Base-by-base conservation (phyloP, 2,113 vertebrate genomes). In the Elephas maximus region DNA sequence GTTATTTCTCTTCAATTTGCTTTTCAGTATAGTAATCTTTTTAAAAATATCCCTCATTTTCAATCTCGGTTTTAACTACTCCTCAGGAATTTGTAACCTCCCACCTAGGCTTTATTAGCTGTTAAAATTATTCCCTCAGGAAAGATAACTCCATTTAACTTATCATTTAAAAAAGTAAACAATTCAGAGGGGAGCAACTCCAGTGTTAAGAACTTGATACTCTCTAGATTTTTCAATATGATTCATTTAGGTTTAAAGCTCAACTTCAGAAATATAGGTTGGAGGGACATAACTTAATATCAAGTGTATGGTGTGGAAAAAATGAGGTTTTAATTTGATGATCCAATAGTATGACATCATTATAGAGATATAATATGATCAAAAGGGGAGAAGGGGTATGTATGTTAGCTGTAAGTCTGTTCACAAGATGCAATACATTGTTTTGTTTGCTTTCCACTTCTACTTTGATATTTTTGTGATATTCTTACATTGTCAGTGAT, bases 11-110 rank as follows among this genome's bases (percentile, higher is more conserved):
- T 93, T 95, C 73, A 96, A 97, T 85, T 96, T 96, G 77, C 82
- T 96, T 97, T 94, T 97, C 69, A 97, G 93, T 94, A 93, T 90
- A 97, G 73, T 96, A 96, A 90, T 97, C 94, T 90, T 74, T 81
- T 23, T 0, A 1, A 84, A 92, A 85, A 85, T 60, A 60, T 63
- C 79, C 45, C 71, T 95, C 74, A 81, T 98, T 97, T 96, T 96
- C 63, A 77, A 94, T 88, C 30, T 94, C 65, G n/a, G 26, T 95
- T 93, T 95, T 97, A 97, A 97, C 94, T 97, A 63, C 73, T 88
- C 71, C 41, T 94, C 17, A 11, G 12, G 28, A 93, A 53, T 81
- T 88, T 97, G 86, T 82, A 93, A 93, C 87, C 93, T 97, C 82
- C 97, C 67, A 96, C 93, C 91, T 92, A 63, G 57, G 65, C 96